Base-by-base conservation (phyloP, 2,113 vertebrate species). In the Halcyon senegalensis region DNA sequence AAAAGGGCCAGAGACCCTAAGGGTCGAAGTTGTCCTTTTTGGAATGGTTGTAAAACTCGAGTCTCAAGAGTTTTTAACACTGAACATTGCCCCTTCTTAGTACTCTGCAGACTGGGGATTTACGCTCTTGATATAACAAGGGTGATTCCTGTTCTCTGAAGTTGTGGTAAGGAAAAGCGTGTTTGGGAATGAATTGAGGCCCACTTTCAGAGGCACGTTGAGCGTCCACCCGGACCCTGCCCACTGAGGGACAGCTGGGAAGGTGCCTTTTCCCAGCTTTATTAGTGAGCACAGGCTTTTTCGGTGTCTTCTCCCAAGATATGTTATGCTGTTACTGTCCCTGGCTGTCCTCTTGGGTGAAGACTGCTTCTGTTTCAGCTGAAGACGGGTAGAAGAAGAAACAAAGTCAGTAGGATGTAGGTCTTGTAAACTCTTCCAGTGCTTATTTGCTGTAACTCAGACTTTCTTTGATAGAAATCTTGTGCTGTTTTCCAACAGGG, bases 321-420 rank as follows among this genome's bases (percentile, higher is more conserved):
- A 13, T 0, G 0, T 41, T 39, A 21, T 46, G 8, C 13, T 41
- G 20, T 69, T 66, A 16, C 43, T 87, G 33, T 51, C 43, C 23
- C 19, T 84, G 68, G 8, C 31, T 67, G 9, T 48, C 5, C 30
- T 76, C 25, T 43, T 67, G 37, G 43, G n/a, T 81, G 41, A 89
- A 67, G 56, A 51, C 25, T 74, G 55, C 31, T 68, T 83, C n/a
- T 78, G 31, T 64, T 69, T 55, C 55, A 50, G 21, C 75, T 69
- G 48, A 60, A 90, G 59, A 7, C 37, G 7, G 8, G 10, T 59
- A 60, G 70, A 91, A 79, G 5, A 1, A 70, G 77, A 91, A 69
- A 3, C 11, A 10, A 78, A 78, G 35, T 48, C 25, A 70, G 0
- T 70, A 67, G 43, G 35, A 37, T 59, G 21, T 19, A 53, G 9